These are phyloP conservation scores for Lissocephala sabroskyi DNA, from an alignment of 2,888 invertebrate genomes.

Conservation along the genomic window DNA sequence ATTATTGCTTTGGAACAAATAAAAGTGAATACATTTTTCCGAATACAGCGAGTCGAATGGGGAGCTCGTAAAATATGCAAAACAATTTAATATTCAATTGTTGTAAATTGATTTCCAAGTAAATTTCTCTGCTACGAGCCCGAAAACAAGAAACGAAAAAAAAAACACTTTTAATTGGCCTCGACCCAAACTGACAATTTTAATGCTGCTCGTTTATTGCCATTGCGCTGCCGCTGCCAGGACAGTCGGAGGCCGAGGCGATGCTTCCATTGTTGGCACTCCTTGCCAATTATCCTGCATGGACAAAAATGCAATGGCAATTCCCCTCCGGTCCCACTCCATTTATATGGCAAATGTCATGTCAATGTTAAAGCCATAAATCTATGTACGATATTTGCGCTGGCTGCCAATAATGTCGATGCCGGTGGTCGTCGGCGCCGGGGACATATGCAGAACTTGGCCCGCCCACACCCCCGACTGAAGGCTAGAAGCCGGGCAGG, in stretches of 20 bases:
- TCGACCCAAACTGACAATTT: constrained; percentile 33
- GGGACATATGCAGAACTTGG: constrained; percentile 36
- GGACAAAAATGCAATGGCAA: constrained; percentile 23
- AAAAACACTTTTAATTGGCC: constrained; percentile 43
- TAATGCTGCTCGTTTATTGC: constrained; percentile 30
- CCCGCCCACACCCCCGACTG: constrained; percentile 18
- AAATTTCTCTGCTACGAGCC: constrained; percentile 6
- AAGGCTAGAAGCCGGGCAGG: constrained; percentile 14
- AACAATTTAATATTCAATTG: constrained; percentile 35
- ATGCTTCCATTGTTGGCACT: constrained; percentile 1
- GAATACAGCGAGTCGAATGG: not conserved
- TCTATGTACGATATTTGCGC: constrained; percentile 42
- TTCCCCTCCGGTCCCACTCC: constrained; percentile 20
- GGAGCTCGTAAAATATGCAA: constrained; percentile 39
- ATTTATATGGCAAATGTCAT: constrained; percentile 38
- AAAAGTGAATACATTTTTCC: too few relatives aligned
- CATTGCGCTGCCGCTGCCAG: too few relatives aligned
- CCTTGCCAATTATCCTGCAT: constrained; percentile 26
- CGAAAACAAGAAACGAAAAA: constrained; percentile 10
- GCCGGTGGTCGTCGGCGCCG: not conserved
- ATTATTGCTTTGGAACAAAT: not conserved
- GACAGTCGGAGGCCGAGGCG: not conserved
- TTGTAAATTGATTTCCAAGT: constrained; percentile 35
- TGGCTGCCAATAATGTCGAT: constrained; percentile 27
- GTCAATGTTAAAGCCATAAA: constrained; percentile 48